Evolutionary conservation across 64 coral and sea anemone species (phyloP), one percentile per base, ranked within the genome.

Genomic region (Montipora foliosa): DNA sequence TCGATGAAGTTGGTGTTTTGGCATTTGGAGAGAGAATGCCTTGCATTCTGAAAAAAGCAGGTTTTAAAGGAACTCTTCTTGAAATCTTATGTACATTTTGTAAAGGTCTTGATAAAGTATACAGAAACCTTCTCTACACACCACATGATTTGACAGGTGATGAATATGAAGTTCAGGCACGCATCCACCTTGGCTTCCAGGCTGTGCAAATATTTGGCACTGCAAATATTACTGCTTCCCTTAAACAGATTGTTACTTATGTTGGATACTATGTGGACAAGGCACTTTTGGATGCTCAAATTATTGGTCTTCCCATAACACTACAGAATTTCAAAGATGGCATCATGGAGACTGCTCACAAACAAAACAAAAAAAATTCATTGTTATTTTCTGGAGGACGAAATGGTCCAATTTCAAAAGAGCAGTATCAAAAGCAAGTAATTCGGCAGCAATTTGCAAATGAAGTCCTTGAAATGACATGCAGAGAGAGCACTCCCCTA

Each of bases 41-140:
- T 62, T 2, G 16, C 16, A 44, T 93, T 47, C 47, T 93, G 44
- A 16, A 44, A 20, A 17, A 86, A 48, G 37, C 72, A 66, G 91
- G 82, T 6, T 79, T 93, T 78, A 48, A 58, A 24, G 81, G 82
- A 77, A 48, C 57, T 67, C 10, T 67, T 61, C 19, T 92, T 14
- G 82, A 93, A 45, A 87, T 93, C 46, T 61, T 92, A 60, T 22
- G 19, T 24, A 47, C 73, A 68, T 93, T 93, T 87, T 49, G 77
- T 47, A 45, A 13, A 37, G 78, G 78, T 86, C 52, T 78, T 50
- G 47, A 49, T 57, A 10, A 21, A 75, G 91, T 93, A 61, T 93
- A 49, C 52, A 60, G 46, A 44, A 93, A 79, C 22, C 90, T 93
- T 21, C 53, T 93, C 1, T 6, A 78, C 37, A 93, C 82, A 69